Evolutionary conservation across 2,888 invertebrate genomes (phyloP), one percentile per base, ranked within the genome.

Genomic region (Pristionchus fissidentatus): DNA sequence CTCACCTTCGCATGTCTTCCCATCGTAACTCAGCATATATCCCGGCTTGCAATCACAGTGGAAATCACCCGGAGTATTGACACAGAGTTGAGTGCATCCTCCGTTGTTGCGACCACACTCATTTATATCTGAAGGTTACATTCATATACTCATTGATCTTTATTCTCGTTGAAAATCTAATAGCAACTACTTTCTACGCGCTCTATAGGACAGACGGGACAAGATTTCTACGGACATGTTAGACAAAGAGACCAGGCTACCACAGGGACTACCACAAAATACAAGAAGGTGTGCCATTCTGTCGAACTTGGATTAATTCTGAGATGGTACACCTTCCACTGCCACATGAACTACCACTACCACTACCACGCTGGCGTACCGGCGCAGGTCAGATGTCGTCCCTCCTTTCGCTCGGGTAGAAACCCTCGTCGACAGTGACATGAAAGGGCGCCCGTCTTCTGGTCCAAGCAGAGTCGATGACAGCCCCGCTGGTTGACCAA

Each of bases 41-140:
- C 96, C 96, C 22, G 95, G 94, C 93, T 95, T 94, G 92, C 96
- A 96, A 85, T 95, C 94, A 92, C 96, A 96, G 86, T 95, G 95
- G 83, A 95, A 96, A 80, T 95, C 95, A 32, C 96, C 96, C 84
- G 95, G 94, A 0, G 95, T 95, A 93, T 97, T 96, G 90, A 95
- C 94, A 91, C 97, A 97, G 83, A 96, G 96, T 91, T 96, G 96
- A 89, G 96, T 94, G 92, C 97, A 97, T 84, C 96, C 95, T 93
- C 95, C 95, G 89, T 95, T 95, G 90, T 96, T 95, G 90, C 95
- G 94, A 87, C 95, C 95, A 92, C 96, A 96, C 93, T 96, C 96
- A 91, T 96, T 95, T 52, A 96, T 95, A 92, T 96, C 96, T 70
- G 26, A 66, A 57, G n/a, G n/a, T n/a, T n/a, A n/a, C n/a, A n/a